These are phyloP conservation scores for Pherbina coryleti DNA, from an alignment of 2,888 invertebrate species.

Conservation along the genomic window DNA sequence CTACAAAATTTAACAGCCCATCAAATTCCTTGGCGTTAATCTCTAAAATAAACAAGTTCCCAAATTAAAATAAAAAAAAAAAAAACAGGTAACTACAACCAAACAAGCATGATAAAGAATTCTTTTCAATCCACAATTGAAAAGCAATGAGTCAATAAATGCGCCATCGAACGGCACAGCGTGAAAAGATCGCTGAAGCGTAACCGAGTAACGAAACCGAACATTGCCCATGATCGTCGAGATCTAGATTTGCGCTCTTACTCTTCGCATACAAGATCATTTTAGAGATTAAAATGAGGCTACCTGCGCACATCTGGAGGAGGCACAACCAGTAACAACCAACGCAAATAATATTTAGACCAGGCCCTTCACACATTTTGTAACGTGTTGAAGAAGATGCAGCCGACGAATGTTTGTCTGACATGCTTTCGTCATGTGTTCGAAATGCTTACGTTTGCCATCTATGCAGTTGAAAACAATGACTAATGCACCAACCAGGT, in stretches of 20 bases:
- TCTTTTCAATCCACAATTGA: not conserved
- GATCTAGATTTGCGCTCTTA: conserved; percentile 3
- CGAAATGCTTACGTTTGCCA: not conserved
- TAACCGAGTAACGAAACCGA: not conserved
- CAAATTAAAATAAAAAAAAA: not conserved
- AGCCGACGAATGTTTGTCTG: no score
- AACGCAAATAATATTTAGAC: conserved; percentile 10
- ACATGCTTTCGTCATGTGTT: not conserved
- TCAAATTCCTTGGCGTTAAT: conserved; percentile 18
- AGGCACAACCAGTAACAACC: not conserved
- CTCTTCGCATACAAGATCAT: not conserved
- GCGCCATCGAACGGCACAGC: not conserved
- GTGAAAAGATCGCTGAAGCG: conserved; percentile 16
- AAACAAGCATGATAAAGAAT: no score
- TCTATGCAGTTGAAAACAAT: not conserved
- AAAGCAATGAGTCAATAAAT: conserved; percentile 31
- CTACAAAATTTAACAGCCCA: conserved; percentile 6
- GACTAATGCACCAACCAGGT: conserved; percentile 26
- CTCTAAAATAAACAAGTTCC: conserved; percentile 22
- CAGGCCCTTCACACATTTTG: not conserved
- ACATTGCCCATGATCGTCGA: not conserved
- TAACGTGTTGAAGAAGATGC: no score
- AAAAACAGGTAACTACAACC: no score
- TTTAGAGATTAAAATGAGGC: not conserved
- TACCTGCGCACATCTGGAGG: not conserved